These are phyloP conservation scores for Varanus komodoensis DNA, from an alignment of 2,113 vertebrate genomes.

Conservation along the genomic window DNA sequence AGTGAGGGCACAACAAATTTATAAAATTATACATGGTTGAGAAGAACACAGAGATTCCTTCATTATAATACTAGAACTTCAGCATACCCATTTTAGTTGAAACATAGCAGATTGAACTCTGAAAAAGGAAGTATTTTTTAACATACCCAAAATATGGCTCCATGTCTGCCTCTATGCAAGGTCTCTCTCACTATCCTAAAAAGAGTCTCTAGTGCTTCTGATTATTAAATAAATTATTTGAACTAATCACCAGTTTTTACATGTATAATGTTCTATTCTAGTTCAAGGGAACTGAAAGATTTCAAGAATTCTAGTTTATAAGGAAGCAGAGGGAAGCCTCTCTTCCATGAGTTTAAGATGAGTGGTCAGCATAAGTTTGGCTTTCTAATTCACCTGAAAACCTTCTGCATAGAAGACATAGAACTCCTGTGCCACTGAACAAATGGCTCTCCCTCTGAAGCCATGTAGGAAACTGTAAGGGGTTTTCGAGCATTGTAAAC, in stretches of 20 bases:
- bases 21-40: neutral
- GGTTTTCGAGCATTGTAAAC: neutral
- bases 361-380: neutral
- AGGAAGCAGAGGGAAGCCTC: rapidly evolving
- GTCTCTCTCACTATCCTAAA: neutral
- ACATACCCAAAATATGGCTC: neutral
- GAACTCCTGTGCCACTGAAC: neutral
- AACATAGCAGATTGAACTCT: too few relatives aligned
- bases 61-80: neutral
- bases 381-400: neutral
- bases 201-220: neutral
- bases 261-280: neutral
- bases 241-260: neutral
- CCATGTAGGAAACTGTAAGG: neutral
- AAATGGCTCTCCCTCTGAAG: neutral
- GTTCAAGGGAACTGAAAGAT: neutral
- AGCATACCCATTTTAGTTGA: neutral
- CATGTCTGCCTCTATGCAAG: neutral
- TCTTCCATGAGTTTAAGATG: neutral
- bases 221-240: neutral
- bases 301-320: neutral
- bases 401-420: too few relatives aligned
- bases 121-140: neutral
- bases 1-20: neutral
- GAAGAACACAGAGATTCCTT: neutral